These are phyloP conservation scores for Calidris pygmaea DNA, from an alignment of 2,113 vertebrate species.

Conservation along the genomic window DNA sequence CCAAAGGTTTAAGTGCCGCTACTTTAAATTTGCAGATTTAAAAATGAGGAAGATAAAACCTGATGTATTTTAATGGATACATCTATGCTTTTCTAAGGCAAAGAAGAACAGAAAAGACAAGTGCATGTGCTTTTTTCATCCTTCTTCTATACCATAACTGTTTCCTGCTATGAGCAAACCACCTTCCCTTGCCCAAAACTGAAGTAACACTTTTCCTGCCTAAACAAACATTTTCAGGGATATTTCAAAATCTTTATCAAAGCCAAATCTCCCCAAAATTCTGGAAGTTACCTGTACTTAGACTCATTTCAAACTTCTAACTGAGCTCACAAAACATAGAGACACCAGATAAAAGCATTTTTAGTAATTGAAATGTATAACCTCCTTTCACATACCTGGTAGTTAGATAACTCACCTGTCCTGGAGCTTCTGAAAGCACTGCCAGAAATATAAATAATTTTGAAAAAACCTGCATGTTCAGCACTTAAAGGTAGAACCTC, in stretches of 20 bases:
- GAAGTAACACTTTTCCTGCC: background rate
- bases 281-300: background rate
- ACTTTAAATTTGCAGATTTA: background rate
- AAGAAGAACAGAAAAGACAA: background rate
- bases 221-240: background rate
- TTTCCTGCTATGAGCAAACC: background rate
- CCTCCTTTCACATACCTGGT: background rate
- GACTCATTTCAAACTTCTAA: background rate
- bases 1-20: background rate
- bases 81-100: background rate
- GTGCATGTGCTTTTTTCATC: background rate
- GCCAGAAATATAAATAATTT: background rate
- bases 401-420: background rate
- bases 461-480: background rate
- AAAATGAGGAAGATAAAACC: background rate
- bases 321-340: background rate
- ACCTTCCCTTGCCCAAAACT: background rate
- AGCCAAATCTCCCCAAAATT: background rate
- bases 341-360: background rate
- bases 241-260: background rate
- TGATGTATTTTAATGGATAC: background rate
- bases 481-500: background rate
- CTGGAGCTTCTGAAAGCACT: background rate
- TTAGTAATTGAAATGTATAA: background rate
- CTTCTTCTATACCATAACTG: background rate